Percentiles rank a stretch among this genome's conserved stretches.
Evolutionary conservation across 1,140 invertebrate species (phyloP).

Genomic region (Cotesia vestalis): DNA sequence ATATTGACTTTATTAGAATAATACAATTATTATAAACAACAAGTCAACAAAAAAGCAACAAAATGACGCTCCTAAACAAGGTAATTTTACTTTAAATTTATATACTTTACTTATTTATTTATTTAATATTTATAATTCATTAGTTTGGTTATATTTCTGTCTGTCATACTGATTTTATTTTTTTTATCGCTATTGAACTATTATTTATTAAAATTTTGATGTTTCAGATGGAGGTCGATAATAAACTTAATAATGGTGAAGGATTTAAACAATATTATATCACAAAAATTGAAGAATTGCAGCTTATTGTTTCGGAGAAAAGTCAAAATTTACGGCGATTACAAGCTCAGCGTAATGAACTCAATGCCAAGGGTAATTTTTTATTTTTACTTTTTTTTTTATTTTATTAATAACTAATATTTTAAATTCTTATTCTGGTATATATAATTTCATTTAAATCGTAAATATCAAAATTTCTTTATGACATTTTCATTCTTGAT

Average conservation of each 20-base stretch:
- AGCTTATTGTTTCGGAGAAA: conserved; percentile 95
- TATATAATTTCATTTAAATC: too few species aligned
- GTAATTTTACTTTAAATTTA: conserved; percentile 43
- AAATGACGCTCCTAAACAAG: conserved; percentile 61
- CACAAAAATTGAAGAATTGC: conserved; percentile 96
- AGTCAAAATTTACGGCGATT: conserved; percentile 96
- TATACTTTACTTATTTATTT: background rate
- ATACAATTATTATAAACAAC: conserved; percentile 1
- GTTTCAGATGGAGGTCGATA: conserved; percentile 88
- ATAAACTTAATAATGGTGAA: conserved; percentile 76
- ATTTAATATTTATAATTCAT: background rate
- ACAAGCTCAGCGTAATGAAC: conserved; percentile 98
- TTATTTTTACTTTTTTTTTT: background rate
- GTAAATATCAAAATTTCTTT: too few species aligned
- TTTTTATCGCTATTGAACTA: background rate
- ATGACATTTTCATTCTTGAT: too few species aligned
- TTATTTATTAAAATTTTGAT: conserved; percentile 39
- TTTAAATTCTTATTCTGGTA: background rate
- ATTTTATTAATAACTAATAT: conserved; percentile 6
- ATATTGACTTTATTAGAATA: background rate
- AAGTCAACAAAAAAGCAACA: conserved; percentile 10
- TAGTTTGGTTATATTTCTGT: conserved; percentile 29
- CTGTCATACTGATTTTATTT: background rate
- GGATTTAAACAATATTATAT: conserved; percentile 95
- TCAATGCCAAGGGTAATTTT: conserved; percentile 94